Evolutionary conservation across 1,140 invertebrate species (phyloP).

Genomic region (Gryllus bimaculatus): DNA sequence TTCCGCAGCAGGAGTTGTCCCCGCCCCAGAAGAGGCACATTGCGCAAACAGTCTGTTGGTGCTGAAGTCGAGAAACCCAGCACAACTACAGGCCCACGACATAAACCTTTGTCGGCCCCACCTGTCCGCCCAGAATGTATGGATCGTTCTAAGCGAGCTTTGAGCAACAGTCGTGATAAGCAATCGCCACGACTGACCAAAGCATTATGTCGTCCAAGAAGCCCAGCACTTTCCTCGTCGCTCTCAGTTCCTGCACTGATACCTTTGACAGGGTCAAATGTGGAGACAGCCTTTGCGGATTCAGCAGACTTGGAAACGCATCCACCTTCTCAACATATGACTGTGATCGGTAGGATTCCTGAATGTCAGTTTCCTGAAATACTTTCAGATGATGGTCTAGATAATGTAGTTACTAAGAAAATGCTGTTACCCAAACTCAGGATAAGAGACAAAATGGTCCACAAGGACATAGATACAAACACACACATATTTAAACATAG

Average conservation of each 20-base stretch:
- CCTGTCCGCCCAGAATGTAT: not conserved
- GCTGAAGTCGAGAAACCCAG: conserved; percentile 4
- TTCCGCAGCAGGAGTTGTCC: conserved; percentile 15
- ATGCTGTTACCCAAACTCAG: conserved; percentile 12
- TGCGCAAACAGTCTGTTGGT: conserved; percentile 9
- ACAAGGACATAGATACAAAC: conserved; percentile 10
- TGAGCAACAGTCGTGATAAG: conserved; percentile 14
- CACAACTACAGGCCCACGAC: not conserved
- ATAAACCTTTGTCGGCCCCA: not conserved
- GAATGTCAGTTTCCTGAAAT: not conserved
- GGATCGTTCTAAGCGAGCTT: conserved; percentile 10
- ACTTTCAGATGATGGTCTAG: not conserved
- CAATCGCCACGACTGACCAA: conserved; percentile 6
- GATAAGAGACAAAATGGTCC: conserved; percentile 3
- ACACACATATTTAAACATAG: conserved; percentile 17
- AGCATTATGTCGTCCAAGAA: conserved; percentile 7
- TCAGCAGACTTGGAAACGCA: not conserved
- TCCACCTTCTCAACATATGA: not conserved
- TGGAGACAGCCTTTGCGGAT: not conserved
- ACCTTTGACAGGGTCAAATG: not conserved
- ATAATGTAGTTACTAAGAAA: conserved; percentile 4
- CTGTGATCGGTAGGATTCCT: not conserved
- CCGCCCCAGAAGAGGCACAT: conserved; percentile 7
- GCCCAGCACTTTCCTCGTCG: not conserved
- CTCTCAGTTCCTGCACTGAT: not conserved